Base-by-base conservation (phyloP, 2,888 invertebrate genomes). In the Drosophila kanekoi region DNA sequence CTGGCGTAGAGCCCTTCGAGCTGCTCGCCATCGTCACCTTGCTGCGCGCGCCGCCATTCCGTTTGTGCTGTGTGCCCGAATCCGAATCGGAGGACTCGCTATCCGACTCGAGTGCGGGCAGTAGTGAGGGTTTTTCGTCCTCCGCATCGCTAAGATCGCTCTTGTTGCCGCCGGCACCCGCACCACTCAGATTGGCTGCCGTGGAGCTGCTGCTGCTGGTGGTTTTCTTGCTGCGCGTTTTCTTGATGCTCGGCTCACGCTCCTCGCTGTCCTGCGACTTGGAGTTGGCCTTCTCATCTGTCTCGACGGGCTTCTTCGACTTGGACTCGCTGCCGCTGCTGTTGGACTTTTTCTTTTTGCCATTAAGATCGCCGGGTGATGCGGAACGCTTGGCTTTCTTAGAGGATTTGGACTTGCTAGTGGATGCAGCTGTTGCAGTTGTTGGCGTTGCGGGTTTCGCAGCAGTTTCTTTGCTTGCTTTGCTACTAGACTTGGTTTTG, bases 1-100 rank as follows among this genome's bases (percentile, higher is more conserved):
- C 83, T 0, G 83, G 83, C 2, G 86, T 77, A 20, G 84, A 81
- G 43, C 77, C 69, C 62, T 84, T 83, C 3, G 87, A 87, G 38
- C 72, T 81, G 28, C 79, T 77, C 5, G 79, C 59, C 10, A 78
- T 40, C 20, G 75, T 60, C 1, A 75, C 63, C 20, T 81, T 81
- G 23, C 80, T 77, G 5, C 90, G 86, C 1, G 67, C 59, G 10
- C 83, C 70, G 4, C 90, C 90, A 64, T 91, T 91, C 3, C 91
- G 81, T 53, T 90, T 91, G 47, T 90, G 89, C 75, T 91, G 90
- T 4, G 91, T 91, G 11, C 89, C 91, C 11, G 90, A 90, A 72
- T 91, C 91, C 0, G 91, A 91, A 57, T 91, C 88, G 3, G 91
- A 90, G 8, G 91, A 89, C 43, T 91, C 91, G 1, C 90, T 90